phyloP scores from a whole-genome alignment of 2,113 vertebrate species.

The Perca fluviatilis region DNA sequence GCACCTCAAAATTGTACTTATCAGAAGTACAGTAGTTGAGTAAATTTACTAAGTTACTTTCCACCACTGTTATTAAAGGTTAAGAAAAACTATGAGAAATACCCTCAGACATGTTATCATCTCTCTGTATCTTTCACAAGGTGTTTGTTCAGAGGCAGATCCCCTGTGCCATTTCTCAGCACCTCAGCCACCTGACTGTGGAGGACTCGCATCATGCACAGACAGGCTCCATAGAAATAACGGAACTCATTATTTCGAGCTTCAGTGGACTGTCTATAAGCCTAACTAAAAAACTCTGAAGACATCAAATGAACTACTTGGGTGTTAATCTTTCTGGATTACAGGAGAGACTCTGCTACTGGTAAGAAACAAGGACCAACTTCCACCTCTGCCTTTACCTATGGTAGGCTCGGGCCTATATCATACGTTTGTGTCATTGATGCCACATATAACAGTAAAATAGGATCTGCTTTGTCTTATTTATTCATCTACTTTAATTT shows the following conservation, averaged over 20 bases:
- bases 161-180: constrained; percentile 35
- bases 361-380: not conserved
- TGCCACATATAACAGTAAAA: not conserved
- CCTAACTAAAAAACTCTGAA: not conserved
- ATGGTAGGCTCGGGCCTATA: not conserved
- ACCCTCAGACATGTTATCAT: not conserved
- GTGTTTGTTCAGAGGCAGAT: not conserved
- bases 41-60: not conserved
- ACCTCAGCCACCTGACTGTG: constrained; percentile 30
- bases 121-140: not conserved
- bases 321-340: not conserved
- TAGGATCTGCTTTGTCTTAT: not conserved
- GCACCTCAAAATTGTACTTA: constrained; percentile 1
- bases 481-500: not conserved
- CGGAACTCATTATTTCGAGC: constrained; percentile 48
- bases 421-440: not conserved
- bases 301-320: not conserved
- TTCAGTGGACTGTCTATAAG: constrained; percentile 18
- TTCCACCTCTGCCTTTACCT: not conserved
- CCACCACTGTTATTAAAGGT: not conserved
- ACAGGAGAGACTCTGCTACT: not conserved
- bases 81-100: not conserved
- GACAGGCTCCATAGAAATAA: constrained; percentile 23
- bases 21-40: not conserved
- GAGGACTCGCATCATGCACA: constrained; percentile 25